phyloP scores from a whole-genome alignment of 2,113 vertebrate genomes.

The Catharus bicknelli region DNA sequence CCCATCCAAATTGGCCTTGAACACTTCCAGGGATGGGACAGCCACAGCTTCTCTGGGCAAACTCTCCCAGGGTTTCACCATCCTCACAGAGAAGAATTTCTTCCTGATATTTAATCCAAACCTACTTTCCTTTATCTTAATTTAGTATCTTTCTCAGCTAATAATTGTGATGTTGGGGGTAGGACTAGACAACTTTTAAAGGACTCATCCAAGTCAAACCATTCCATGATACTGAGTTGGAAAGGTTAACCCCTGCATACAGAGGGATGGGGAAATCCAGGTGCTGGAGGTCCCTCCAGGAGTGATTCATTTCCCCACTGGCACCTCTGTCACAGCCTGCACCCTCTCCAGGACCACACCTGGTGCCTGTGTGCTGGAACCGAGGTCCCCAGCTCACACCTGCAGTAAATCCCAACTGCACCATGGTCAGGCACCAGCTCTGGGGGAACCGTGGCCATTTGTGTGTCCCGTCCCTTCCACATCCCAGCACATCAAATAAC shows the following conservation, averaged over 20 bases:
- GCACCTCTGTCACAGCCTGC: not conserved
- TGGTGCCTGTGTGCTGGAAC: not conserved
- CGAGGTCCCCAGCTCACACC: not conserved
- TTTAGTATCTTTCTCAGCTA: not conserved
- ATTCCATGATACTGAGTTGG: not conserved
- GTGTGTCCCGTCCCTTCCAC: not conserved
- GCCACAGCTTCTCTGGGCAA: not conserved
- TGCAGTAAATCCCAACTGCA: not conserved
- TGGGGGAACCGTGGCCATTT: accelerated
- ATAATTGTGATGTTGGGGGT: not conserved
- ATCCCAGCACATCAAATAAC: accelerated
- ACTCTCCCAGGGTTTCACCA: not conserved
- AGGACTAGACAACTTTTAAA: not conserved
- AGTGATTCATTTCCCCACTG: not conserved
- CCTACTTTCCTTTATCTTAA: not conserved
- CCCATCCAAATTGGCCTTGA: not conserved
- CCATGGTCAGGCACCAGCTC: accelerated
- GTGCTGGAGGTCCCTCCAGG: not conserved
- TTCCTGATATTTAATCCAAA: not conserved
- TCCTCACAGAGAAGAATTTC: not conserved
- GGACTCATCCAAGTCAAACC: not conserved
- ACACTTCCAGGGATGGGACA: not conserved
- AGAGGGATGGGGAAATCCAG: not conserved
- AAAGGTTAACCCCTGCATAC: not conserved
- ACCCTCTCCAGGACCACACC: not conserved